A percentile compares a stretch with the other conserved stretches of the same genome.
Conservation (phyloP, 2,113 vertebrate species). For the Ptilorrhoa leucosticta region DNA sequence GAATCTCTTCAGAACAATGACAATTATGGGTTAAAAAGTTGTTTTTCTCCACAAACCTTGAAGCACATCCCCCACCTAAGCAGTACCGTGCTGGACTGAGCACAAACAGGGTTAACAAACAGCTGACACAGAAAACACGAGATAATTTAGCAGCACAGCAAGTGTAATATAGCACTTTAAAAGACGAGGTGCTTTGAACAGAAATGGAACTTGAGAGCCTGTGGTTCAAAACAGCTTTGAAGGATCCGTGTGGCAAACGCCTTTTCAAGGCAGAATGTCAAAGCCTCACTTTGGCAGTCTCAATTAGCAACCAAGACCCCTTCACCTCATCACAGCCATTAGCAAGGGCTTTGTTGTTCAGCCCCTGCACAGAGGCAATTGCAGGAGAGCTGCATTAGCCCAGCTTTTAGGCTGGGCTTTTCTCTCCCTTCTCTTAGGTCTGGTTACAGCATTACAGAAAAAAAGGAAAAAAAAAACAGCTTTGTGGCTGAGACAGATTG, state of each 20-base stretch:
- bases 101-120: not conserved
- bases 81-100: not conserved
- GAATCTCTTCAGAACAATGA: not conserved
- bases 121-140: not conserved
- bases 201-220: not conserved
- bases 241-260: not conserved
- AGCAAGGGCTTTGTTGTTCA: not conserved
- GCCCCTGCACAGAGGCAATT: not conserved
- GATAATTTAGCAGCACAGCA: not conserved
- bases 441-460: not conserved
- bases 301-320: not conserved
- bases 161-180: not conserved
- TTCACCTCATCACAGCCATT: not conserved
- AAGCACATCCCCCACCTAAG: not conserved
- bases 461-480: not conserved
- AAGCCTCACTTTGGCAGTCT: not conserved
- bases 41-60: not conserved
- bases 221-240: not conserved
- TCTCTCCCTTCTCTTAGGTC: not conserved
- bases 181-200: not conserved
- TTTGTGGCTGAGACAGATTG: not conserved
- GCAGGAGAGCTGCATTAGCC: not conserved
- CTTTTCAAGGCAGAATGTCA: not conserved
- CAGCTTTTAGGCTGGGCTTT: not conserved
- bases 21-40: accelerated